Evolutionary conservation across 2,797 vertebrate genomes (phyloP), one percentile per base, ranked within the genome.

Genomic region (Spondyliosoma cantharus): DNA sequence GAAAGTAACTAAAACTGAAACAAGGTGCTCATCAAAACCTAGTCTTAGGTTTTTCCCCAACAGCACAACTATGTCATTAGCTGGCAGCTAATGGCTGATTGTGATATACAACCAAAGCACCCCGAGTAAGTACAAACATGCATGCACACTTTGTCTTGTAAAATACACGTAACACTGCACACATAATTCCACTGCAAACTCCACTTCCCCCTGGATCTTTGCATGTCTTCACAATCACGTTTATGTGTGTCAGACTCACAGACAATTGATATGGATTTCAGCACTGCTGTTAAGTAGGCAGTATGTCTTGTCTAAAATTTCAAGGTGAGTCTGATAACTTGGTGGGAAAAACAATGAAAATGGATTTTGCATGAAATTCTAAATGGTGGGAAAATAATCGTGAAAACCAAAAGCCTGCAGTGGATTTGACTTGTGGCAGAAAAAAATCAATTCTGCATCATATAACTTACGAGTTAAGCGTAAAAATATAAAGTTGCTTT

Each of bases 401-500:
- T 60, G 63, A 64, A 67, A 71, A 78, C 50, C 4, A 19, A 9
- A 48, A 48, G 15, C 6, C 4, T 32, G 46, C 12, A 52, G 58
- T 58, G 64, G 60, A 63, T 83, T 68, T 80, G 62, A 71, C 71
- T 66, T 50, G 42, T 66, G 76, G 80, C 65, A 54, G 45, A 49
- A 43, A 57, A 65, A 61, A 76, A 76, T 63, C 57, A 66, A 62
- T 75, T 46, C 27, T 37, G 49, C 22, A 71, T 59, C 22, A 77
- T 74, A 69, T 32, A 74, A 17, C 42, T 74, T 62, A 79, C 8
- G 48, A 62, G 57, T 64, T 56, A 67, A 54, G 46, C 69, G 46
- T 73, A 65, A 80, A 74, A 85, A 76, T 52, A 68, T 68, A 61
- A 76, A 63, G 74, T 49, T 83, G 25, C 4, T 74, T 81, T 79